These are phyloP conservation scores for Pseudomugil tenellus DNA, from an alignment of 2,797 vertebrate genomes.

Conservation along the genomic window DNA sequence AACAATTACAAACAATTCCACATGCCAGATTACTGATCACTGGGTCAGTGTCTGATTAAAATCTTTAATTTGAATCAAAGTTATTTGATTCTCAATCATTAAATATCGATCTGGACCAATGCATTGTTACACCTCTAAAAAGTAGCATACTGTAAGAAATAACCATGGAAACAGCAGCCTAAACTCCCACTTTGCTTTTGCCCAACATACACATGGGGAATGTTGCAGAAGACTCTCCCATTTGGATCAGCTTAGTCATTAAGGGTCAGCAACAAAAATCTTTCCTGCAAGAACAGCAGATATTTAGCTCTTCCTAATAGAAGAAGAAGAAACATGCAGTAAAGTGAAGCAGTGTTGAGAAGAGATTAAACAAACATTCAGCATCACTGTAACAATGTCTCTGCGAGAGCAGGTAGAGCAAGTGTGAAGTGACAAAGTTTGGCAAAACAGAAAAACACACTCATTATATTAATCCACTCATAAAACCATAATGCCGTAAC, in stretches of 20 bases:
- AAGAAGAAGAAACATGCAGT: background rate
- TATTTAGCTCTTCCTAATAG: background rate
- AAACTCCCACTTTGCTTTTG: background rate
- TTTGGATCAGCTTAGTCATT: background rate
- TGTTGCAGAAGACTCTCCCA: background rate
- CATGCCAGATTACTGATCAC: no score
- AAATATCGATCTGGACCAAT: no score
- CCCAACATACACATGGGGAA: background rate
- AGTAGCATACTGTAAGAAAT: no score
- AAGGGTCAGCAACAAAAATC: background rate
- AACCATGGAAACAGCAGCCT: no score
- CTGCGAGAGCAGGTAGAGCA: background rate
- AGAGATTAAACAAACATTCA: background rate
- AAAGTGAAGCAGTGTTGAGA: background rate
- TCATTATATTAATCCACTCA: slow-evolving; percentile 50
- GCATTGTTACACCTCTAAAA: no score
- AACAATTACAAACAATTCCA: no score
- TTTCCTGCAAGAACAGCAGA: background rate
- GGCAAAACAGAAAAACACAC: slow-evolving; percentile 52
- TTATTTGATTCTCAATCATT: no score
- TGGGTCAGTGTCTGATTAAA: no score
- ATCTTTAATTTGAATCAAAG: no score
- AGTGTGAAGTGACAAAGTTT: slow-evolving; percentile 41
- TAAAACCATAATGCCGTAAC: slow-evolving; percentile 60
- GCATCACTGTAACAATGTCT: background rate